phyloP scores from a whole-genome alignment of 2,888 invertebrate species.

The Marasmarcha lunaedactyla region DNA sequence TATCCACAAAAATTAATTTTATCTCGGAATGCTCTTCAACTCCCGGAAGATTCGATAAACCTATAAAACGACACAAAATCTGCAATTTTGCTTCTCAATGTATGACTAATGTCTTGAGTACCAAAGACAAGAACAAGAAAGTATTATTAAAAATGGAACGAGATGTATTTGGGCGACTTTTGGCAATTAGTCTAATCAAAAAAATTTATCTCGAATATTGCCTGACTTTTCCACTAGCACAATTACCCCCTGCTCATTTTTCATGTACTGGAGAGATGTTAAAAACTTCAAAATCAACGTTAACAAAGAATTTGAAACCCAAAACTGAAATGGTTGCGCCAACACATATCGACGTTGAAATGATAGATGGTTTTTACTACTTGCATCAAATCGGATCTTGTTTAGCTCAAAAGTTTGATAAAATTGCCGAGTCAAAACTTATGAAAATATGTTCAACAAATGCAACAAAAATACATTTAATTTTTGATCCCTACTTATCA shows the following conservation, averaged over 20 bases:
- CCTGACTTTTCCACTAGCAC: slow-evolving; percentile 21
- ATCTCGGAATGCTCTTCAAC: slow-evolving; percentile 17
- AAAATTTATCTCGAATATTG: slow-evolving; percentile 24
- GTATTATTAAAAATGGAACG: slow-evolving; percentile 23
- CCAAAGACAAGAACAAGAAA: slow-evolving; percentile 18
- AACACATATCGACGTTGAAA: slow-evolving; percentile 14
- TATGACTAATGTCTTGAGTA: slow-evolving; percentile 15
- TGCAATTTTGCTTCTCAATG: slow-evolving; percentile 22
- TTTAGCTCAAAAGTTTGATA: slow-evolving; percentile 16
- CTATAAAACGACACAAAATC: slow-evolving; percentile 18
- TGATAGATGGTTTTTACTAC: slow-evolving; percentile 20
- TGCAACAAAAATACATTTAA: slow-evolving; percentile 15
- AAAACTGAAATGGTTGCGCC: slow-evolving; percentile 10
- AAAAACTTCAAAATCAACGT: slow-evolving; percentile 16
- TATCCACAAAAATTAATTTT: slow-evolving; percentile 19
- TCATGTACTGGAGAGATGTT: slow-evolving; percentile 9
- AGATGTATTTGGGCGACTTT: slow-evolving; percentile 18
- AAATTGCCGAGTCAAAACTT: slow-evolving; percentile 18
- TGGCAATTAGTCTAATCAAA: slow-evolving; percentile 21
- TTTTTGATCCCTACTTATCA: slow-evolving; percentile 23
- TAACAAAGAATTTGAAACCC: slow-evolving; percentile 14
- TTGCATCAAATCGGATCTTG: slow-evolving; percentile 14
- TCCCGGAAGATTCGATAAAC: slow-evolving; percentile 19
- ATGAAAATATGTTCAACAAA: slow-evolving; percentile 15
- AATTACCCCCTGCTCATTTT: slow-evolving; percentile 8